Evolutionary conservation across 2,888 invertebrate genomes (phyloP), one percentile per base, ranked within the genome.

Genomic region (Tiliacea aurago): DNA sequence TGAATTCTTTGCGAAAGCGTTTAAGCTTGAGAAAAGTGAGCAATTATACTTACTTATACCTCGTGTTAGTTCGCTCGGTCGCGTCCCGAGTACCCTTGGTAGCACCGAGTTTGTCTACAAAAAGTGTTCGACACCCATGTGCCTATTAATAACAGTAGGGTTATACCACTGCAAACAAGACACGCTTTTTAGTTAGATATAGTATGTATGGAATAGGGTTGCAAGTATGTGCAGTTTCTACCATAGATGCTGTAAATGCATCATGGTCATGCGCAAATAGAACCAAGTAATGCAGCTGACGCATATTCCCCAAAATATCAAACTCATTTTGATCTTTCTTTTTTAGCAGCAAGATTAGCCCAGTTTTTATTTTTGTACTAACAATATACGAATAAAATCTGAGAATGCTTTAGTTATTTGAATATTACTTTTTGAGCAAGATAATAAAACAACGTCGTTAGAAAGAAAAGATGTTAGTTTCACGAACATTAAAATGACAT

Each of bases 11-110:
- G 53, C 58, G 61, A 69, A 67, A 73, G 65, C 69, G 67, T 68
- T 85, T 70, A 76, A 77, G 67, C 74, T 81, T 59, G 77, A 79
- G 80, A 73, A 78, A 87, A 87, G 83, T 87, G 81, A 85, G 85
- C 88, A 89, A 87, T 88, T 89, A 87, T 68, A 49, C 28, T 56
- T 68, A 49, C 28, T 56, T 62, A 53, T 47, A 20, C 47, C 56
- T 53, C 41, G 78, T 69, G 82, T 78, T 76, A 81, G 79, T 71
- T 73, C 53, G 71, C 66, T 59, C 59, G 56, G 53, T 66, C 56
- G 47, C 73, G 59, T 43, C 76, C 55, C 33, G 61, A 76, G 73
- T 70, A 73, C 81, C 69, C 78, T 82, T 62, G 55, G n/a, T n/a
- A n/a, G 56, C 28, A 53, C 37, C 41, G 37, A 64, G 61, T 74